Evolutionary conservation across 2,113 vertebrate species (phyloP), one percentile per base, ranked within the genome.

Genomic region (Crotalus tigris): DNA sequence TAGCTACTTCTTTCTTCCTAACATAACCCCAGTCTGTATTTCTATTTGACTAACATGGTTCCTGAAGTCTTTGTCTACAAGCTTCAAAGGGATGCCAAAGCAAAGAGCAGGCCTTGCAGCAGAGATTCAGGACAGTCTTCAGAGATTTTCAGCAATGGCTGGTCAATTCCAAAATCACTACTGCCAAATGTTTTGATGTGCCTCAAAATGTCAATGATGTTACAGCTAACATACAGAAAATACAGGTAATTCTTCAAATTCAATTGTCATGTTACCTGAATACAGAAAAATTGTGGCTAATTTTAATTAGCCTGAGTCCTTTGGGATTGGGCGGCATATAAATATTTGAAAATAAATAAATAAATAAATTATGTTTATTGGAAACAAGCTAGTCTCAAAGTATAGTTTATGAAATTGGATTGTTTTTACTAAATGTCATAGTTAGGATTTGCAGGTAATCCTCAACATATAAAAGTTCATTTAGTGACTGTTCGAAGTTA

Each of bases 131-230:
- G 51, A 98, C 96, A 0, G 98, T 98, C 53, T 98, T 98, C 94
- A 98, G 99, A 92, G 99, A 99, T 91, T 99, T 99, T 96, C 99
- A 99, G 94, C 99, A 99, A 95, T 99, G 99, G 99, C 95, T 99
- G 96, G 98, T 99, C 94, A 99, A 98, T 85, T 98, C 99, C 91
- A 99, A 98, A 97, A 98, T 99, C 97, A 98, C 98, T 92, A 99
- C 99, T 0, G 98, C 99, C 96, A 99, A 99, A 95, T 99, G 99
- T 96, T 99, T 99, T 94, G 99, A 99, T 15, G 97, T 98, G 87
- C 99, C 99, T 92, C 98, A 99, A 92, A 99, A 97, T 95, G 97
- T 99, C 64, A 96, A 91, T 10, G 99, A 99, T 97, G 98, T 98
- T 94, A 98, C 98, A 24, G 92, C 96, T 4, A 98, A 97, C 94